Evolutionary conservation across 2,888 invertebrate species (phyloP), one percentile per base, ranked within the genome.

Genomic region (Agrochola lychnidis): DNA sequence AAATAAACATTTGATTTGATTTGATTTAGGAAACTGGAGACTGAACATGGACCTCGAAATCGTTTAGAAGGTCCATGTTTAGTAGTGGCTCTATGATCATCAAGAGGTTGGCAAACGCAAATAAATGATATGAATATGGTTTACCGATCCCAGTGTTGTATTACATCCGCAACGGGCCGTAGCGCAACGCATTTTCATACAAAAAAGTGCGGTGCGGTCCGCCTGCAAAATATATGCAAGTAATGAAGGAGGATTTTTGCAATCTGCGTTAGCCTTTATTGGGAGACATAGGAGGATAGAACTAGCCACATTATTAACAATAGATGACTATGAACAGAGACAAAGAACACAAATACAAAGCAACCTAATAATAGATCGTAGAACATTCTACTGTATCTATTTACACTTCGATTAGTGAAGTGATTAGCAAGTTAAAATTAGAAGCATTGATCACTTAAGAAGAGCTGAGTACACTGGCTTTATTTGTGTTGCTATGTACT

Each of bases 381-480:
- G 82, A 82, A 59, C 14, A 45, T 75, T 82, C 51, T 59, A 82
- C 76, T 4, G 36, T 51, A 9, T 66, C 56, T 81, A 36, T 75
- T 75, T 56, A 68, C 56, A 61, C 63, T 30, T 59, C 25, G 19
- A 71, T 85, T 81, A 68, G 85, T 64, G 9, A 68, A 84, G 75
- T 68, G 59, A 84, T 84, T 81, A 85, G 30, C 56, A n/a, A 75
- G 70, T 63, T 85, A 69, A 81, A 85, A 66, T 81, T 82, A 82
- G 85, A 82, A 85, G 63, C 56, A 48, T 25, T 53, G 42, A 84
- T 81, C 36, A 56, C 59, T 61, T 81, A 67, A 40, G 53, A 71
- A 68, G 79, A 36, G 48, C 57, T 16, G 14, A 53, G 40, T 53
- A 66, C 61, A 61, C 25, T 61, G 12, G 4, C 40, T 51, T 59